Percentiles rank a stretch among this genome's conserved stretches.
Evolutionary conservation across 2,113 vertebrate genomes (phyloP).

Genomic region (Ascaphus truei): DNA sequence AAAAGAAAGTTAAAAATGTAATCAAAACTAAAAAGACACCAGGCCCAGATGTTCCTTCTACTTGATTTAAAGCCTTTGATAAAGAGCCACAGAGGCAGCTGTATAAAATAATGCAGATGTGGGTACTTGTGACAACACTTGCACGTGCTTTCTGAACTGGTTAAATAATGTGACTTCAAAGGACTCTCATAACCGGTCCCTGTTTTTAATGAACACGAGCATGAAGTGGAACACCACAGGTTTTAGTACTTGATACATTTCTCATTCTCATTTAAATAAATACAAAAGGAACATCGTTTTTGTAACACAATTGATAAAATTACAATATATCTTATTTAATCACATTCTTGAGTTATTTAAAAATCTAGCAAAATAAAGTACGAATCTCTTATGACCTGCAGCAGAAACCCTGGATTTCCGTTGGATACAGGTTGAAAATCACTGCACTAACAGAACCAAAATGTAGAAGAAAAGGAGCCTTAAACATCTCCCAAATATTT

Average conservation of each 20-base stretch:
- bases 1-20: neutral
- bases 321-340: no score
- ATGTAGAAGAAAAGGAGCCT: no score
- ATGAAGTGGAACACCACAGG: neutral
- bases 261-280: neutral
- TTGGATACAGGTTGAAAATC: no score
- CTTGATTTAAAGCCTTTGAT: conserved; percentile 5
- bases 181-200: neutral
- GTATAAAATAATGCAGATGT: neutral
- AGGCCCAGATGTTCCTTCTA: conserved; percentile 19
- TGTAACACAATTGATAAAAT: no score
- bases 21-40: neutral
- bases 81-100: conserved; percentile 21
- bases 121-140: neutral
- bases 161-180: conserved; percentile 10
- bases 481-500: no score
- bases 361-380: no score
- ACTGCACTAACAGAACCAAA: no score
- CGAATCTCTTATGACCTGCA: no score
- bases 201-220: neutral
- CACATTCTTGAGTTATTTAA: no score
- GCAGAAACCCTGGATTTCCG: no score
- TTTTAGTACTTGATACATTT: neutral
- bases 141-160: neutral
- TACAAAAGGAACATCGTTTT: no score